These are phyloP conservation scores for Xerus inauris DNA, from an alignment of 2,113 vertebrate genomes.

Conservation along the genomic window DNA sequence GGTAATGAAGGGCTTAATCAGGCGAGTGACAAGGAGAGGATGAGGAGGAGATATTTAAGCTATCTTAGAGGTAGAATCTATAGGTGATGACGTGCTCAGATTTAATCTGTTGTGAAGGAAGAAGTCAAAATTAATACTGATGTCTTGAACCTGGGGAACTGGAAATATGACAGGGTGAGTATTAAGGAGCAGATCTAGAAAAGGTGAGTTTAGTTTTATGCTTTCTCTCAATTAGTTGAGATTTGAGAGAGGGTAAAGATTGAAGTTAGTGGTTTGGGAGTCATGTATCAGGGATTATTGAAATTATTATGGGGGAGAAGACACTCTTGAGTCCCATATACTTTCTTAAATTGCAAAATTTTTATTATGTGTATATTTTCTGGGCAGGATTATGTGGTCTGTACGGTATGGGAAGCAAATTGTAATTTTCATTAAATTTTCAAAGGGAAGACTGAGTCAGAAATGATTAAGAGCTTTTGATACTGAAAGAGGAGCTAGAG, in stretches of 20 bases:
- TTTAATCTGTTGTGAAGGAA: background rate
- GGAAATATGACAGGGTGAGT: background rate
- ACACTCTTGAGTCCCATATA: background rate
- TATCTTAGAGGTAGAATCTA: background rate
- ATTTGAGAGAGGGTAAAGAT: constrained; percentile 3
- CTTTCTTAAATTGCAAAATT: constrained; percentile 32
- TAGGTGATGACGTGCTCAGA: background rate
- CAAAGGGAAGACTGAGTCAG: background rate
- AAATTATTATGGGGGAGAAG: background rate
- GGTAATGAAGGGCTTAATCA: background rate
- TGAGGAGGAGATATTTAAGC: background rate
- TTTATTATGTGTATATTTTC: background rate
- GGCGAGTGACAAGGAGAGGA: background rate
- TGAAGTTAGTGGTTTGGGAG: background rate
- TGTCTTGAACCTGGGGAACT: background rate
- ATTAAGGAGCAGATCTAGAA: background rate
- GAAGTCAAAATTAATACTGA: background rate
- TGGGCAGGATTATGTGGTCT: background rate
- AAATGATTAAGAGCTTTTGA: constrained; percentile 10
- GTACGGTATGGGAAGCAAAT: background rate
- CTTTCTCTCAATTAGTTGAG: background rate
- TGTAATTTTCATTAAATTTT: constrained; percentile 53
- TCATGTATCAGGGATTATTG: background rate
- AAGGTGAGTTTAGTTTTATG: constrained; percentile 34
- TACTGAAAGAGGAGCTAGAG: background rate